These are phyloP conservation scores for Nothura maculosa DNA, from an alignment of 2,797 vertebrate genomes.

Conservation along the genomic window DNA sequence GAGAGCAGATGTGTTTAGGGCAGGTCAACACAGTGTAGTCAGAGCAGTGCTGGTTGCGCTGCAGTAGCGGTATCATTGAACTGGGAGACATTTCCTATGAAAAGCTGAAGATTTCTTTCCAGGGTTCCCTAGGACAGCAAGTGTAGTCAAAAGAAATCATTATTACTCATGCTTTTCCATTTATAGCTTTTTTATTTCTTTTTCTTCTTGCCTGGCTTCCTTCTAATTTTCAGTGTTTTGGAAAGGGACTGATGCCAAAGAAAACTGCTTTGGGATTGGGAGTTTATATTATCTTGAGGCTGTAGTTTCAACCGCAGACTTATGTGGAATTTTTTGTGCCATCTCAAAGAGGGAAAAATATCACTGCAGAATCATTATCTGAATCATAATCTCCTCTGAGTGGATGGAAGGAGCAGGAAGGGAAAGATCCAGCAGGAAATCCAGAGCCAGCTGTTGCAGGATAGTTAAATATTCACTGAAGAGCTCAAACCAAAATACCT, in stretches of 20 bases:
- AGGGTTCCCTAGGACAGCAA: background rate
- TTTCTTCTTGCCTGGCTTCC: background rate
- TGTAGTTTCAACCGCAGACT: background rate
- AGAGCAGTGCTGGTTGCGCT: background rate
- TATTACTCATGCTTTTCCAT: background rate
- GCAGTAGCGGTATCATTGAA: background rate
- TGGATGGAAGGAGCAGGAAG: background rate
- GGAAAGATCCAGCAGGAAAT: background rate
- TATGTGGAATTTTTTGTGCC: background rate
- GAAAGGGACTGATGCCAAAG: background rate
- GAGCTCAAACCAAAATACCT: background rate
- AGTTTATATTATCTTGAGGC: background rate
- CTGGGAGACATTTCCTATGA: background rate
- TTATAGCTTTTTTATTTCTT: background rate
- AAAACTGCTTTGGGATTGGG: background rate
- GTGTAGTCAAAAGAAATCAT: background rate
- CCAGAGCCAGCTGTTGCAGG: background rate
- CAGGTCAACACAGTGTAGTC: background rate
- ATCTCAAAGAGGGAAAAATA: background rate
- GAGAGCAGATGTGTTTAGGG: background rate
- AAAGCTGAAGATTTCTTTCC: background rate
- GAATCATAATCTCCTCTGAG: slow-evolving; percentile 15
- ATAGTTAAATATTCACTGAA: background rate
- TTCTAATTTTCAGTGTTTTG: background rate
- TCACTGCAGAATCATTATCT: background rate